These are phyloP conservation scores for Phyllostomus hastatus DNA, from an alignment of 2,113 vertebrate species.

Conservation along the genomic window DNA sequence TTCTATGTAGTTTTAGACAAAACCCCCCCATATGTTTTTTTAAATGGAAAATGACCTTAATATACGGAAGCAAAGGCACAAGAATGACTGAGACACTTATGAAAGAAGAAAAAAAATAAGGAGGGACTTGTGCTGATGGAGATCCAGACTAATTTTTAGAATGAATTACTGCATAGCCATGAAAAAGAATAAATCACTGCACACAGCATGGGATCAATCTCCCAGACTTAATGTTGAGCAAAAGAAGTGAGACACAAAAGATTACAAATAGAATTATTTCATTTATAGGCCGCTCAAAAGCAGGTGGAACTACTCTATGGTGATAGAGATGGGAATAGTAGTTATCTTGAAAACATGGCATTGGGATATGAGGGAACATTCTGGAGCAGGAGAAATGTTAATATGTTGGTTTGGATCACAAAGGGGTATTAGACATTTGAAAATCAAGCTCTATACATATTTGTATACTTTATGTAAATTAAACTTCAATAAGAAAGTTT, in stretches of 20 bases:
- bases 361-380: neutral
- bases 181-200: neutral
- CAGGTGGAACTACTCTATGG: neutral
- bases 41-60: neutral
- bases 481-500: neutral
- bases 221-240: neutral
- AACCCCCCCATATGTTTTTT: neutral
- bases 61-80: neutral
- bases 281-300: neutral
- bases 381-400: neutral
- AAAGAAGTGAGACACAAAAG: neutral
- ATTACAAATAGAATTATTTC: neutral
- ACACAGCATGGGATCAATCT: neutral
- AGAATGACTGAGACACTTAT: neutral
- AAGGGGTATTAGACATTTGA: neutral
- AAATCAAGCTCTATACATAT: neutral
- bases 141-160: neutral
- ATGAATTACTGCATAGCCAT: neutral
- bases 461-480: neutral
- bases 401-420: neutral
- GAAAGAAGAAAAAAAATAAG: neutral
- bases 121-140: neutral
- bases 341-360: neutral
- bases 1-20: neutral
- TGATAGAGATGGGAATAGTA: neutral